phyloP scores from a whole-genome alignment of 2,797 vertebrate genomes.

The Gorsachius magnificus region DNA sequence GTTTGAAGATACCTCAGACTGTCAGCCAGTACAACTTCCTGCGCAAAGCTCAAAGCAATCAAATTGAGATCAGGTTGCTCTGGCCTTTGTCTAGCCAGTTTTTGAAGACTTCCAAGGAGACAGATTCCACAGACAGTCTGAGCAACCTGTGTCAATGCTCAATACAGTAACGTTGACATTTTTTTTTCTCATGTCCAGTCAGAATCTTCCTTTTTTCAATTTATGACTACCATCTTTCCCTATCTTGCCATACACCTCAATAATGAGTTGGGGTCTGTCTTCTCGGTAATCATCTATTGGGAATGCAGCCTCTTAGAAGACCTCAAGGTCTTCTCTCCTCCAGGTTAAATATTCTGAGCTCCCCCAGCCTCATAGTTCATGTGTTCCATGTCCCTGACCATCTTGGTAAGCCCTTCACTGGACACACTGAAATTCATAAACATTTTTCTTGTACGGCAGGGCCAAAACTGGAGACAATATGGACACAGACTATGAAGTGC shows the following conservation, averaged over 20 bases:
- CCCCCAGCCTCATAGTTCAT: fast-evolving
- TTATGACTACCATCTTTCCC: not conserved
- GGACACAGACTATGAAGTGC: not conserved
- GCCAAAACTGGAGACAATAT: not conserved
- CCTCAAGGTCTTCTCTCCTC: not conserved
- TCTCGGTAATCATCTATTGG: not conserved
- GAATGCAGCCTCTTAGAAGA: not conserved
- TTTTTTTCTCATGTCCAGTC: not conserved
- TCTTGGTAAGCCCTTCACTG: not conserved
- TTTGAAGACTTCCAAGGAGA: not conserved
- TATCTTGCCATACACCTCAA: not conserved
- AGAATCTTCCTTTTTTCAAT: not conserved
- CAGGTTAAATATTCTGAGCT: not conserved
- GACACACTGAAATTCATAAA: not conserved
- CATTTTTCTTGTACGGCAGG: not conserved
- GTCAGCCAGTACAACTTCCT: not conserved
- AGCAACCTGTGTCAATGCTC: not conserved
- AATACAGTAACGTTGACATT: not conserved
- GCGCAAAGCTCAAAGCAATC: not conserved
- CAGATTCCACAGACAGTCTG: not conserved
- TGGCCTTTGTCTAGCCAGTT: not conserved
- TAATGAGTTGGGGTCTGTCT: not conserved
- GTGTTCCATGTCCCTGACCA: not conserved
- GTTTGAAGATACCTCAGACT: not conserved
- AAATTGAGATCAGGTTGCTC: not conserved